Conservation (phyloP, 2,888 invertebrate genomes). For the Aphodius sticticus region DNA sequence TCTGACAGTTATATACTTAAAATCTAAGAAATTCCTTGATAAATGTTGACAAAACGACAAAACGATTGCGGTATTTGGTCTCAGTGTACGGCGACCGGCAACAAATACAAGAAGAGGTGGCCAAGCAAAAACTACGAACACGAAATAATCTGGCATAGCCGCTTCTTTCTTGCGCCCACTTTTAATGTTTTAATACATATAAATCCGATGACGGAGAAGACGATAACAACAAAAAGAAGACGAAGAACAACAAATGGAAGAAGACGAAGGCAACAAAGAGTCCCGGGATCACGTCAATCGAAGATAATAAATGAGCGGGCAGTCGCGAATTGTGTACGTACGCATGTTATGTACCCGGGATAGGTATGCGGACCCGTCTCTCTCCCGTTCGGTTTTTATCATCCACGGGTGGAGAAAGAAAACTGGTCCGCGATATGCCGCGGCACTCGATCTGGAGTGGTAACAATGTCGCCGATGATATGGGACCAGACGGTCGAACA, state of each 20-base stretch:
- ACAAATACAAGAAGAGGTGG: not conserved
- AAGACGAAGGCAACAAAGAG: not conserved
- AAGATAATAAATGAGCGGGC: conserved; percentile 54
- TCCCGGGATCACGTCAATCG: conserved; percentile 54
- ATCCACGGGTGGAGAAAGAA: not conserved
- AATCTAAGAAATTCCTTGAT: no score
- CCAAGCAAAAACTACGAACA: conserved; percentile 34
- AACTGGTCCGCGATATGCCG: conserved; percentile 32
- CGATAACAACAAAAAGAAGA: conserved; percentile 10
- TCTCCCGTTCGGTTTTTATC: conserved; percentile 21
- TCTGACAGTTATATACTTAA: no score
- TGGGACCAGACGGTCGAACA: not conserved
- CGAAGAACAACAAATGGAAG: conserved; percentile 28
- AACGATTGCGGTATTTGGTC: no score
- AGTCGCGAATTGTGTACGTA: conserved; percentile 50
- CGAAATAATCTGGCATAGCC: conserved; percentile 30
- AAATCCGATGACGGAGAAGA: conserved; percentile 16
- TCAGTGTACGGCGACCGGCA: not conserved
- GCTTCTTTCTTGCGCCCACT: conserved; percentile 28
- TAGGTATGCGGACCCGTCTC: conserved; percentile 8
- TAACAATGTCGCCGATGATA: not conserved
- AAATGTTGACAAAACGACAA: no score
- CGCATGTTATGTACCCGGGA: conserved; percentile 12
- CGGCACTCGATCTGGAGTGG: conserved; percentile 26
- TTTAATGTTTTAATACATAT: conserved; percentile 32